Evolutionary conservation across 2,888 invertebrate species (phyloP), one percentile per base, ranked within the genome.

Genomic region (Drosophila meridiana): DNA sequence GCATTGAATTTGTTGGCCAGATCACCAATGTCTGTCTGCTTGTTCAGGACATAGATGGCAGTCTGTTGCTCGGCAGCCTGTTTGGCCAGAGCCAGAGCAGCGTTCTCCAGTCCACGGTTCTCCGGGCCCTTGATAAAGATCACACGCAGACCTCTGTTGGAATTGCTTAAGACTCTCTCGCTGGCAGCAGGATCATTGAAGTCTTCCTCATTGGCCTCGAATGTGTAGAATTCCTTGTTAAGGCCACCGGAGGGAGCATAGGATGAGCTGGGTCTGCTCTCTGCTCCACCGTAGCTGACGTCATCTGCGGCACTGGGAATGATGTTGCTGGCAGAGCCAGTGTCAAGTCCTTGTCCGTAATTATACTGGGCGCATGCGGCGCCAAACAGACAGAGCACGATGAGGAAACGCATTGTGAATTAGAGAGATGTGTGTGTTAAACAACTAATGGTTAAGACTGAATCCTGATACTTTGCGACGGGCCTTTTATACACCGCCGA

Each of bases 111-210:
- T 4, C 87, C 91, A 62, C 78, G 89, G 69, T 90, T 90, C 73
- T 92, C 92, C 72, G 92, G 92, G 42, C 88, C 89, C 86, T 89
- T 92, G 78, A 93, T 92, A 82, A 93, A 92, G 55, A 93, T 77
- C 2, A 93, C 92, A n/a, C 92, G 92, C 30, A 92, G 87, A 30
- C 83, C 86, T 78, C 82, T 86, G 71, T 80, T 89, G 9, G 89
- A 70, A 45, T 78, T 70, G 32, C 78, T 78, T 57, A 83, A 65
- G 45, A 83, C 40, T 43, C 74, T 79, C n/a, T 88, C 78, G 69
- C 73, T 71, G 48, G 80, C 85, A 62, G 83, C 76, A 0, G 73
- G 68, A 73, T 89, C 90, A 8, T 90, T 55, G 73, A 90, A 90
- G 20, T 89, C 80, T 36, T 83, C 78, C 64, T 91, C 91, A 32